A percentile compares a stretch with the other conserved stretches of the same genome.
These are phyloP conservation scores for Rhinolophus sinicus DNA, from an alignment of 2,113 vertebrate species.

Conservation along the genomic window DNA sequence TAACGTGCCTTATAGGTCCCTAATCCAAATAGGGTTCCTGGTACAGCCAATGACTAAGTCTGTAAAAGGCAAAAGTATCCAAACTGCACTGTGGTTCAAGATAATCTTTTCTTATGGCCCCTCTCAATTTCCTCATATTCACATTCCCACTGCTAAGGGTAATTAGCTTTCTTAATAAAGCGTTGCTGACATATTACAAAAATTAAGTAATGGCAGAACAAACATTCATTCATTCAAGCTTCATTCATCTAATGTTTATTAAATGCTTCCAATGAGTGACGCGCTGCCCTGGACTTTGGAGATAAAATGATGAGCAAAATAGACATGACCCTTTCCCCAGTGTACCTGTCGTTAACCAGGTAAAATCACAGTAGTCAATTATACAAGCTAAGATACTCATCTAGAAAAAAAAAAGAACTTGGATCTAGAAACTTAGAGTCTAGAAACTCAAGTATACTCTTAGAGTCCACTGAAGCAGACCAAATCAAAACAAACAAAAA, in stretches of 20 bases:
- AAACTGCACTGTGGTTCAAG: background rate
- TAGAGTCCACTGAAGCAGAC: background rate
- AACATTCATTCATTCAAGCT: background rate
- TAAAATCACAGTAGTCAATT: background rate
- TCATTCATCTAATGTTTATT: background rate
- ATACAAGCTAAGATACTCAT: background rate
- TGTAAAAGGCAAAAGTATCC: background rate
- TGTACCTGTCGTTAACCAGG: background rate
- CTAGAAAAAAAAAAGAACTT: background rate
- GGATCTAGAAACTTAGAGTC: background rate
- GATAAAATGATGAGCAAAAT: background rate
- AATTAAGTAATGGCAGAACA: background rate
- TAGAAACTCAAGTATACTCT: background rate
- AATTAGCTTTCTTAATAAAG: slow-evolving; percentile 38
- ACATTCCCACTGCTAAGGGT: background rate
- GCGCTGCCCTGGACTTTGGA: background rate
- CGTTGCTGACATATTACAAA: background rate
- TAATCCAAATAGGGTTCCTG: slow-evolving; percentile 13
- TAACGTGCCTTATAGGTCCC: background rate
- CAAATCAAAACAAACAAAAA: slow-evolving; percentile 4
- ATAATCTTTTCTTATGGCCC: background rate
- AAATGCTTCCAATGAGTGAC: background rate
- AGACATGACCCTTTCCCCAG: background rate
- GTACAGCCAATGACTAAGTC: background rate
- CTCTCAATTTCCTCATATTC: background rate